Evolutionary conservation across 2,113 vertebrate genomes (phyloP), one percentile per base, ranked within the genome.

Genomic region (Phocoena sinus): DNA sequence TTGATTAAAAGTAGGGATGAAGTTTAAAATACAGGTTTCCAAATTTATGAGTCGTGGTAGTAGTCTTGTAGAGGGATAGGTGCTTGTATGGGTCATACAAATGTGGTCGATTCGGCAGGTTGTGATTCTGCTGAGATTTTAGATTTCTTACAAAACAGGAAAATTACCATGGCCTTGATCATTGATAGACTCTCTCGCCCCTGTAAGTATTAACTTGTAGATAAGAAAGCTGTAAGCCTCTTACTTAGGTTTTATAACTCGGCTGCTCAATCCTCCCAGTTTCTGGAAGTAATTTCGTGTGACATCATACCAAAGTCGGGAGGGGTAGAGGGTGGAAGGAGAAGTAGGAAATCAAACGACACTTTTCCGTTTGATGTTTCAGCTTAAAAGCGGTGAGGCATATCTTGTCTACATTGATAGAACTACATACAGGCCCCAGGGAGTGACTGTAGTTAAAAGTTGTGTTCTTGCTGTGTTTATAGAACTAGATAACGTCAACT

Each of bases 231-330:
- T 53, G 79, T 82, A 81, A 90, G 80, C 88, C 33, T 14, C 25
- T 47, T 38, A 94, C 73, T 91, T 86, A 58, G 94, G 88, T 67
- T 97, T 96, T 97, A 60, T 85, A 87, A 93, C 70, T 94, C 97
- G 97, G 74, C 82, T 74, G 26, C 95, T 97, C 94, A n/a, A 1
- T 68, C 91, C 56, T 92, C 87, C 33, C 4, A 47, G 47, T 97
- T 98, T 97, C 97, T 98, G 97, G 83, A 95, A 96, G 50, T 95
- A 85, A 89, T 98, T 98, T 98, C 63, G 0, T 92, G 58, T 88
- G 77, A 96, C 47, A 92, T 97, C 47, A 56, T 90, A 88, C 74
- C 62, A 71, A 96, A 58, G 74, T 47, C 70, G 71, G 26, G 41
- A 91, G 9, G 21, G 2, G 17, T 14, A 26, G 58, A 70, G 63